phyloP scores from a whole-genome alignment of 2,797 vertebrate species.

The Peromyscus aztecus region DNA sequence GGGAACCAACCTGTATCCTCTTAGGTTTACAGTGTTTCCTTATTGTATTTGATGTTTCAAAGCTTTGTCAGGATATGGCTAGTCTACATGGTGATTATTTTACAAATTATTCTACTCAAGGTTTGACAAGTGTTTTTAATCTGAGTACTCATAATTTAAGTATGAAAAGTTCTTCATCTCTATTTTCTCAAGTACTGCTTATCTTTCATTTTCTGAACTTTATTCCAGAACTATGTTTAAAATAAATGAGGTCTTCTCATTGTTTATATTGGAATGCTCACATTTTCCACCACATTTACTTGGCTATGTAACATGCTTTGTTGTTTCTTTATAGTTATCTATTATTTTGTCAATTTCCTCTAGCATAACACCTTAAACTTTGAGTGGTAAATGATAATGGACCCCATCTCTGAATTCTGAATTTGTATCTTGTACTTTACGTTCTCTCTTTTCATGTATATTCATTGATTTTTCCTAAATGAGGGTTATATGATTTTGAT shows the following conservation, averaged over 20 bases:
- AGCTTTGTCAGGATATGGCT: not conserved
- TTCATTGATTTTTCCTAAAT: not conserved
- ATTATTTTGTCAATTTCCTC: constrained; percentile 1
- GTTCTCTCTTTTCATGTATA: not conserved
- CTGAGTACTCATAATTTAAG: not conserved
- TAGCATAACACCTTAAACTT: not conserved
- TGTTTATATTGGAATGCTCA: not conserved
- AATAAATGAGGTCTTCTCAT: not conserved
- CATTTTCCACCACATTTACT: not conserved
- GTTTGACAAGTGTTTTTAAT: constrained; percentile 48
- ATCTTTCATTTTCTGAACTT: not conserved
- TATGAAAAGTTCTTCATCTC: constrained; percentile 19
- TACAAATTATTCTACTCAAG: not conserved
- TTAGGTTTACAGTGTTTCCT: not conserved
- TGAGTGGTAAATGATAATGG: constrained; percentile 9
- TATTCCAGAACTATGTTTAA: not conserved
- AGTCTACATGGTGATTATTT: constrained; percentile 9
- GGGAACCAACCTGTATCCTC: not conserved
- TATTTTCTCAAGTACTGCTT: not conserved
- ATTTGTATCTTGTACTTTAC: not conserved
- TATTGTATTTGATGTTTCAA: not conserved
- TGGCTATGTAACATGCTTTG: not conserved
- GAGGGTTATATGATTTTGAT: not conserved
- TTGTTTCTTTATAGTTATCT: constrained; percentile 3
- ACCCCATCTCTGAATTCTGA: not conserved